These are phyloP conservation scores for Cephus spinipes DNA, from an alignment of 2,888 invertebrate genomes.

Conservation along the genomic window DNA sequence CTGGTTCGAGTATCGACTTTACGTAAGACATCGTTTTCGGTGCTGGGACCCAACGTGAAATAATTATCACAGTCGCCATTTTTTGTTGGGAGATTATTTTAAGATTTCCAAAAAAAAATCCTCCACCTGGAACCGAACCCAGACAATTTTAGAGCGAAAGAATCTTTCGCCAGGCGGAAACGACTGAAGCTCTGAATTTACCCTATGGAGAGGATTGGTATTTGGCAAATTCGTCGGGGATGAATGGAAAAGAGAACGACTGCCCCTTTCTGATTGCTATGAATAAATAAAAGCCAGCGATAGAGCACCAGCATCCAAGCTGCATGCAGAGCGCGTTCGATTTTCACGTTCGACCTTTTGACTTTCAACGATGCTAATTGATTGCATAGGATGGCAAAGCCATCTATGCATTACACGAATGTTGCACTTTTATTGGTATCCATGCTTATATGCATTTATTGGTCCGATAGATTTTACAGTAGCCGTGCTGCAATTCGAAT, in stretches of 20 bases:
- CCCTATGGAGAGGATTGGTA: not conserved
- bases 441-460: not conserved
- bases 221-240: not conserved
- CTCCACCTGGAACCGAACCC: not conserved
- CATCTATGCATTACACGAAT: not conserved
- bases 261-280: not conserved
- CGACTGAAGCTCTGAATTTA: not conserved
- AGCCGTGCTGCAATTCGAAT: not conserved
- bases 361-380: conserved; percentile 42
- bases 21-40: not conserved
- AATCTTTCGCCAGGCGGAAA: not conserved
- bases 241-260: not conserved
- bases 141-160: not conserved
- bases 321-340: not conserved
- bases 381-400: not conserved
- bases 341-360: conserved; percentile 42
- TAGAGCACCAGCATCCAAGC: not conserved
- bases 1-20: not conserved
- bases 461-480: not conserved
- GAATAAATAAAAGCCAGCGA: conserved; percentile 33
- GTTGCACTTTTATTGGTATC: not conserved
- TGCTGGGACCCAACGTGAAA: no score
- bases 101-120: not conserved
- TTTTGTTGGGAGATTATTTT: not conserved
- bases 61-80: not conserved